phyloP scores from a whole-genome alignment of 2,113 vertebrate genomes.

The Corythoichthys intestinalis region DNA sequence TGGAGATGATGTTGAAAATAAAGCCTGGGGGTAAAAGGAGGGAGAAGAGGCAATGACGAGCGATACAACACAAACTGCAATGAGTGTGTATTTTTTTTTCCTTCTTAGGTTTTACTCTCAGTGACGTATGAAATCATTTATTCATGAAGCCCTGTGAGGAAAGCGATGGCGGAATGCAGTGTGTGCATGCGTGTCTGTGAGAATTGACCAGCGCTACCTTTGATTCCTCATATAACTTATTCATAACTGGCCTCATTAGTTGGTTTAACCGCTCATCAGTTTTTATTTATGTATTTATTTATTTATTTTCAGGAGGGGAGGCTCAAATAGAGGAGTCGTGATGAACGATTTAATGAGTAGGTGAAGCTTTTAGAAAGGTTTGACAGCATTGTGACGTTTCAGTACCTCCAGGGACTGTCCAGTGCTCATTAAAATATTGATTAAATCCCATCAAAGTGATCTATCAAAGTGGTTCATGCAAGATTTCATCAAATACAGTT shows the following conservation, averaged over 20 bases:
- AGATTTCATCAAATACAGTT: too few species aligned
- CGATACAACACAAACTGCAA: slow-evolving; percentile 37
- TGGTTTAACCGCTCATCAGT: slow-evolving; percentile 43
- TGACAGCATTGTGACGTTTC: background rate
- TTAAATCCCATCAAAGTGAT: background rate
- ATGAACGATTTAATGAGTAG: background rate
- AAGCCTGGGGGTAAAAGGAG: slow-evolving; percentile 34
- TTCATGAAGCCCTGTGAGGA: slow-evolving; percentile 57
- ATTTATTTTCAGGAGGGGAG: background rate
- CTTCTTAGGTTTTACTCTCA: slow-evolving; percentile 45
- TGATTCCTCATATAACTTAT: slow-evolving; percentile 68
- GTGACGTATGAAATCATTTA: slow-evolving; percentile 70
- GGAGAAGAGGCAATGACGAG: slow-evolving; percentile 20
- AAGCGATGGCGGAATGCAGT: slow-evolving; percentile 39
- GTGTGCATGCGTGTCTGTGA: slow-evolving; percentile 47
- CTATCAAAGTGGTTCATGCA: too few species aligned
- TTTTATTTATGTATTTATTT: slow-evolving; percentile 11
- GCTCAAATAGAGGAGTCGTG: background rate
- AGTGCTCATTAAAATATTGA: background rate
- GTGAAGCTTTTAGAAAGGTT: slow-evolving; percentile 16
- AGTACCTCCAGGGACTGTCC: background rate
- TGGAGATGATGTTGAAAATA: slow-evolving; percentile 45
- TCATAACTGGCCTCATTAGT: slow-evolving; percentile 60
- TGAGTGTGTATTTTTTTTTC: slow-evolving; percentile 36
- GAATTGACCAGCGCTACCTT: slow-evolving; percentile 45